A percentile compares a stretch with the other conserved stretches of the same genome.
These are phyloP conservation scores for Bombyx mori DNA, from an alignment of 1,140 invertebrate genomes.

Conservation along the genomic window ASM3026992v2 NC_085111.1:1108001-1108500, in stretches of 20 bases:
- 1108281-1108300: slow-evolving; percentile 5
- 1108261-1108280: slow-evolving; percentile 7
- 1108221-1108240: slow-evolving; percentile 8
- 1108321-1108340: slow-evolving; percentile 7
- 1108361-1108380: slow-evolving; percentile 3
- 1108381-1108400: not conserved
- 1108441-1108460: no score
- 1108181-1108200: slow-evolving; percentile 2
- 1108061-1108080: not conserved
- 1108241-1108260: slow-evolving; percentile 6
- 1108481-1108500: no score
- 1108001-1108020: no score
- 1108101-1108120: not conserved
- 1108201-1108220: slow-evolving; percentile 7
- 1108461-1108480: no score
- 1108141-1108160: not conserved
- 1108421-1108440: slow-evolving; percentile 16
- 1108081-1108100: not conserved
- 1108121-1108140: slow-evolving; percentile 1
- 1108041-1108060: no score
- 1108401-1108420: not conserved
- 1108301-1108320: slow-evolving; percentile 6
- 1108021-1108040: no score
- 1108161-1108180: not conserved
- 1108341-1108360: slow-evolving; percentile 8